Evolutionary conservation across 1,140 invertebrate species (phyloP).

Genomic region (Leptopilina clavipes): DNA sequence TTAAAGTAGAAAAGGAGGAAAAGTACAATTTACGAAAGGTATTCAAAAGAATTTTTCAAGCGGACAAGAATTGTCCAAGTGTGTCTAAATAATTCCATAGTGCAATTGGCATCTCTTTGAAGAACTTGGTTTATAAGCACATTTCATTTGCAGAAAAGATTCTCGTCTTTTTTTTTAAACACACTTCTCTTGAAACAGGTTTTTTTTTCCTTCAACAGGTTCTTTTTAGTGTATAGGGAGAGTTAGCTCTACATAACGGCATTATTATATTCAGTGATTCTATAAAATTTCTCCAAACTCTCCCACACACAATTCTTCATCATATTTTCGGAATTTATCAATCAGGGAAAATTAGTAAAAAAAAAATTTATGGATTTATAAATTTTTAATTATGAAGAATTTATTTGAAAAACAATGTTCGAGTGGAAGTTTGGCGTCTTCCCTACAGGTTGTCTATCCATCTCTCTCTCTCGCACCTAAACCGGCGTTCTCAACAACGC

Average conservation of each 20-base stretch:
- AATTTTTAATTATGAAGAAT: slow-evolving; percentile 30
- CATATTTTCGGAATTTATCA: too few relatives aligned
- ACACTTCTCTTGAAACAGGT: not conserved
- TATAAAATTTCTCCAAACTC: not conserved
- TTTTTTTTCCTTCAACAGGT: slow-evolving; percentile 28
- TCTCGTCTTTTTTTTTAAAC: slow-evolving; percentile 6
- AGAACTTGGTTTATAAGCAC: not conserved
- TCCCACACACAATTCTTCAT: slow-evolving; percentile 38
- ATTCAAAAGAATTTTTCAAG: not conserved
- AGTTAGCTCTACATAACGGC: slow-evolving; percentile 17
- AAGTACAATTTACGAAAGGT: not conserved
- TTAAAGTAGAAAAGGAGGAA: too few relatives aligned
- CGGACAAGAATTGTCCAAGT: not conserved
- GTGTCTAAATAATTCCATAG: not conserved
- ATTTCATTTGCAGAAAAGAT: slow-evolving; percentile 12
- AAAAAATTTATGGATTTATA: too few relatives aligned
- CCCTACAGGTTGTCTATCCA: slow-evolving; percentile 65
- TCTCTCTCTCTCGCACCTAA: slow-evolving; percentile 60
- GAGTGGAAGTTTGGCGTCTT: slow-evolving; percentile 35
- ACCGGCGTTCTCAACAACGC: slow-evolving; percentile 45
- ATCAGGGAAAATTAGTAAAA: too few relatives aligned
- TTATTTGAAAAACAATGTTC: slow-evolving; percentile 37
- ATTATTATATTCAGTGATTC: not conserved
- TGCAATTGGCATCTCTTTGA: not conserved
- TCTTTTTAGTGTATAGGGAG: slow-evolving; percentile 1